These are phyloP conservation scores for Cantharis lateralis DNA, from an alignment of 2,888 invertebrate species.

Conservation along the genomic window DNA sequence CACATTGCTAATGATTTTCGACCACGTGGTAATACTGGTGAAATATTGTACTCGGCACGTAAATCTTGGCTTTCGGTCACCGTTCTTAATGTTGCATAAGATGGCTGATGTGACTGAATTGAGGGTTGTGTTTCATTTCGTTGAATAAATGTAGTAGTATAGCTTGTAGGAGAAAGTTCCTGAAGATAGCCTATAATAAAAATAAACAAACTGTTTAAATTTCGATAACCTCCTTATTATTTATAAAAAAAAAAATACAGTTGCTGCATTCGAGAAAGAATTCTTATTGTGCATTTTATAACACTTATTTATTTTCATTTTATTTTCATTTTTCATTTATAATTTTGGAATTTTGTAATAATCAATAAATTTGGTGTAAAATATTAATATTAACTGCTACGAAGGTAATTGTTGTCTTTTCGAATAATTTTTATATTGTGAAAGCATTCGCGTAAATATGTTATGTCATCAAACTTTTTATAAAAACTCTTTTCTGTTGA, in stretches of 20 bases:
- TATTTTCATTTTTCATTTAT: too few species aligned
- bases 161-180: conserved; percentile 76
- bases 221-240: not conserved
- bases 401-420: not conserved
- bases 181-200: conserved; percentile 73
- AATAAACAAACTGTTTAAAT: conserved; percentile 6
- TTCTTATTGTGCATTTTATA: not conserved
- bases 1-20: conserved; percentile 81
- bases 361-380: not conserved
- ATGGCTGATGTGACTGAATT: conserved; percentile 53
- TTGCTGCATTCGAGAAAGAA: not conserved
- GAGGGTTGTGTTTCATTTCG: conserved; percentile 61
- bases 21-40: conserved; percentile 48
- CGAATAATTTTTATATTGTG: not conserved
- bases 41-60: conserved; percentile 44
- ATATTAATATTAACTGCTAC: not conserved
- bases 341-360: too few species aligned
- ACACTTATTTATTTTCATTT: too few species aligned
- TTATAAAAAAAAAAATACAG: not conserved
- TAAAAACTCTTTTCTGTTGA: not conserved
- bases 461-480: not conserved
- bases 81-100: conserved; percentile 61
- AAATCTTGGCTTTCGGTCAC: conserved; percentile 57
- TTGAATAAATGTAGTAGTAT: conserved; percentile 77
- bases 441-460: not conserved